Base-by-base conservation (phyloP, 2,888 invertebrate genomes). In the Cryptocheilus praepositus region DNA sequence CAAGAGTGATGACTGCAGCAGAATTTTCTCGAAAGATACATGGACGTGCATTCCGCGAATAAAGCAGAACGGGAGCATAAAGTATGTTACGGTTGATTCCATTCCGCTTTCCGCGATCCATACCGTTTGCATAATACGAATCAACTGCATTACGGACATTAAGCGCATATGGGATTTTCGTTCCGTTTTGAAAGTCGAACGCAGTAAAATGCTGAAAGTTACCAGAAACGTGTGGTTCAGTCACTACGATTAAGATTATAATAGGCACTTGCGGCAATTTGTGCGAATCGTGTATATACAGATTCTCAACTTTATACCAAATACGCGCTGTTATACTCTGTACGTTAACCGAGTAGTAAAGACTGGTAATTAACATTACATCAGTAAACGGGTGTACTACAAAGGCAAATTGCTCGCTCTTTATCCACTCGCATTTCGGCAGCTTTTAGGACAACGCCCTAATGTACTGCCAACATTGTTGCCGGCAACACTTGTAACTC, bases 101-200 rank as follows among this genome's bases (percentile, higher is more conserved):
- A 74, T 74, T 72, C n/a, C 73, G 69, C 60, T 59, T 58, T 67
- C 49, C 63, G 66, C 70, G 72, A 74, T 74, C 70, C 72, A 19
- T 70, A 61, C 67, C 70, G 70, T 74, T 73, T 74, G 72, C 74
- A 72, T 73, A 72, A 74, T 70, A 63, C 51, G 61, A 70, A 67
- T 51, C 57, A 64, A 72, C 64, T 67, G 70, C 67, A 63, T 70
- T 74, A 72, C 51, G 59, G 49, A n/a, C 53, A 59, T 55, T 18
- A 16, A 60, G 74, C 70, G 71, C 13, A 36, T 36, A 36, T 36
- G 36, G 36, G 11, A 36, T 57, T 44, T 44, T 57, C 57, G 18
- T 21, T 57, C 45, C 13, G 18, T 44, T 45, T 44, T 16, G 3
- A 11, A 36, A 36, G 36, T 36, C 36, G 36, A 36, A 36, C 11